These are phyloP conservation scores for Gastrophryne carolinensis DNA, from an alignment of 2,797 vertebrate species.

Conservation along the genomic window DNA sequence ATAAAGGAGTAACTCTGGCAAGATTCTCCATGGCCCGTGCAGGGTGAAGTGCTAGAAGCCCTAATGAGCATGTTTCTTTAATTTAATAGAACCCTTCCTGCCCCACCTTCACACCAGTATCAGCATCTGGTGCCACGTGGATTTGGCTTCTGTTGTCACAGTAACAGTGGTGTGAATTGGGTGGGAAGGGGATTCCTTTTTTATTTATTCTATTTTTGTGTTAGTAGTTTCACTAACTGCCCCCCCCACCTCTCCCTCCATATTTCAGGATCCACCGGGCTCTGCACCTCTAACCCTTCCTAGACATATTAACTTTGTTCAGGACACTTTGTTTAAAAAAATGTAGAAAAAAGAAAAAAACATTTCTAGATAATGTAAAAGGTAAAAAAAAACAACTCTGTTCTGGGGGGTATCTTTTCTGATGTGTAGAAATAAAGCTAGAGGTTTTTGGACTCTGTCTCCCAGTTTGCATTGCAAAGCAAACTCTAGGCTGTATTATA, in stretches of 20 bases:
- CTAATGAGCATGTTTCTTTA: background rate
- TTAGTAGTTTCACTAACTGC: slow-evolving; percentile 37
- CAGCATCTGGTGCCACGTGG: background rate
- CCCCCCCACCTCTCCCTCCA: background rate
- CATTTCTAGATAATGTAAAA: slow-evolving; percentile 39
- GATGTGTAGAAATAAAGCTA: slow-evolving; percentile 50
- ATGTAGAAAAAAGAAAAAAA: slow-evolving; percentile 25
- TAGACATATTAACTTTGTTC: slow-evolving; percentile 37
- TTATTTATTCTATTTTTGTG: slow-evolving; percentile 15
- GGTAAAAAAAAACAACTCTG: slow-evolving; percentile 24
- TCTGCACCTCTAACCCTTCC: slow-evolving; percentile 34
- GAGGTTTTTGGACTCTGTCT: slow-evolving; percentile 42
- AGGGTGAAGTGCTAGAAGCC: background rate
- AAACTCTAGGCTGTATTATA: slow-evolving; percentile 19
- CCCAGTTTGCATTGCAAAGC: slow-evolving; percentile 9
- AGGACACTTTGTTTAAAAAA: slow-evolving; percentile 50
- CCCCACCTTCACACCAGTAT: background rate
- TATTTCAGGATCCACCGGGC: slow-evolving; percentile 31
- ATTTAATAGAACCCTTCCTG: background rate
- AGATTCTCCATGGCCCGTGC: background rate
- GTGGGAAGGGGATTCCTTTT: background rate
- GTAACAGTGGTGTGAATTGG: slow-evolving; percentile 4
- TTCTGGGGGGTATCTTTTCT: slow-evolving; percentile 47
- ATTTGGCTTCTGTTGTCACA: slow-evolving; percentile 6
- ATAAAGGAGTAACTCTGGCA: background rate